Percentiles rank a stretch among this genome's conserved stretches.
Evolutionary conservation across 2,888 invertebrate species (phyloP).

Genomic region (Drosophila rubida): DNA sequence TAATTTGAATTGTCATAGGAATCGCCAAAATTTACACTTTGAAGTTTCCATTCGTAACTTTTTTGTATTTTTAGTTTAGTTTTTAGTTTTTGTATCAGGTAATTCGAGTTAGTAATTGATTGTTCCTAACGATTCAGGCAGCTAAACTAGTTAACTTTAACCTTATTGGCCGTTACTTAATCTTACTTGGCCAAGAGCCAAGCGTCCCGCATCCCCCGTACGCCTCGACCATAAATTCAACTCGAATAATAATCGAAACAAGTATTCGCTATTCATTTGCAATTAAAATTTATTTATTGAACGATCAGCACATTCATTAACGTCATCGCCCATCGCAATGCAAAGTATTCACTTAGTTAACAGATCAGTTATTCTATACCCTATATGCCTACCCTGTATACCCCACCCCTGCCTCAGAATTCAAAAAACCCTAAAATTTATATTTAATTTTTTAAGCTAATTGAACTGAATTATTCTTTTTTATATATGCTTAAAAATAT

Average conservation of each 20-base stretch:
- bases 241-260: slow-evolving; percentile 30
- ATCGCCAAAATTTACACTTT: slow-evolving; percentile 11
- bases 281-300: slow-evolving; percentile 61
- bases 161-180: slow-evolving; percentile 78
- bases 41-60: background rate
- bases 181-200: slow-evolving; percentile 37
- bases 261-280: slow-evolving; percentile 47
- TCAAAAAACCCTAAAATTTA: slow-evolving; percentile 13
- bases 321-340: slow-evolving; percentile 25
- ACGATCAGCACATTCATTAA: slow-evolving; percentile 30
- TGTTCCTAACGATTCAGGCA: slow-evolving; percentile 77
- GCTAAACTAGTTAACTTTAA: slow-evolving; percentile 65
- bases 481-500: slow-evolving; percentile 18
- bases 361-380: slow-evolving; percentile 53
- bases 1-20: slow-evolving; percentile 40
- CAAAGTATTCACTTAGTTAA: slow-evolving; percentile 62
- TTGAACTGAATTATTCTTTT: slow-evolving; percentile 71
- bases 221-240: slow-evolving; percentile 17
- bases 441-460: slow-evolving; percentile 63
- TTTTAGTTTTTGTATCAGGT: slow-evolving; percentile 45
- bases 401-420: slow-evolving; percentile 8
- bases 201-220: background rate
- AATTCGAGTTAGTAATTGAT: slow-evolving; percentile 61
- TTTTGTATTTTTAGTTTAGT: slow-evolving; percentile 16
- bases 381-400: slow-evolving; percentile 11